phyloP scores from a whole-genome alignment of 1,140 invertebrate species.

The Diorhabda sublineata region DNA sequence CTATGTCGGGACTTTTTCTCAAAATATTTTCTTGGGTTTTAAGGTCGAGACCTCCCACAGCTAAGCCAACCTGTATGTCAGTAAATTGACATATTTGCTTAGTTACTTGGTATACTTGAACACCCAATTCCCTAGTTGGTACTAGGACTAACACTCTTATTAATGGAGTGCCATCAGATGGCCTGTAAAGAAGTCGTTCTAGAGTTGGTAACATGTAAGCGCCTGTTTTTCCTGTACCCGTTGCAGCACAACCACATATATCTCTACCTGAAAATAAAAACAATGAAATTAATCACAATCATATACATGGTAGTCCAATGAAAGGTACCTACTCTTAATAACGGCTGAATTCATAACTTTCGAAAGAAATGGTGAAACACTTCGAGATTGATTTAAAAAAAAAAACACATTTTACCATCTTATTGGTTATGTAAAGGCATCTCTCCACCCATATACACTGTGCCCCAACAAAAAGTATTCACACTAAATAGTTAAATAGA shows the following conservation, averaged over 20 bases:
- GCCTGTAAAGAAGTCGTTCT: conserved; percentile 84
- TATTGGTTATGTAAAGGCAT: no score
- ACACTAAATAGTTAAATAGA: no score
- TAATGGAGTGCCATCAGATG: conserved; percentile 56
- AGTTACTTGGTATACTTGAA: conserved; percentile 88
- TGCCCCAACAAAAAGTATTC: no score
- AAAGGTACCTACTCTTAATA: no score
- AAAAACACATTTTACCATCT: no score
- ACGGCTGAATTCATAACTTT: no score
- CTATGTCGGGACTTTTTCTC: conserved; percentile 88
- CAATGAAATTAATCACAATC: no score
- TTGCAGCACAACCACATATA: conserved; percentile 94
- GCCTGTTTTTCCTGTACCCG: conserved; percentile 97
- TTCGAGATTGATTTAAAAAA: no score
- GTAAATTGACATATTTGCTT: conserved; percentile 87
- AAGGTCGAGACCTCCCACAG: conserved; percentile 90
- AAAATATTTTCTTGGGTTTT: conserved; percentile 88
- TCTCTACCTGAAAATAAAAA: conserved; percentile 63
- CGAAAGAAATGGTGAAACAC: no score
- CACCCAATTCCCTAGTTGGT: conserved; percentile 93
- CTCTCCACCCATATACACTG: no score
- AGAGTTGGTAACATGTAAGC: conserved; percentile 98
- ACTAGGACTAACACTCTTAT: conserved; percentile 90
- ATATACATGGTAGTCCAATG: no score
- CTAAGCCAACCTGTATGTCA: conserved; percentile 72